Conservation (phyloP, 2,888 invertebrate species). For the Ophioninae sp. region DNA sequence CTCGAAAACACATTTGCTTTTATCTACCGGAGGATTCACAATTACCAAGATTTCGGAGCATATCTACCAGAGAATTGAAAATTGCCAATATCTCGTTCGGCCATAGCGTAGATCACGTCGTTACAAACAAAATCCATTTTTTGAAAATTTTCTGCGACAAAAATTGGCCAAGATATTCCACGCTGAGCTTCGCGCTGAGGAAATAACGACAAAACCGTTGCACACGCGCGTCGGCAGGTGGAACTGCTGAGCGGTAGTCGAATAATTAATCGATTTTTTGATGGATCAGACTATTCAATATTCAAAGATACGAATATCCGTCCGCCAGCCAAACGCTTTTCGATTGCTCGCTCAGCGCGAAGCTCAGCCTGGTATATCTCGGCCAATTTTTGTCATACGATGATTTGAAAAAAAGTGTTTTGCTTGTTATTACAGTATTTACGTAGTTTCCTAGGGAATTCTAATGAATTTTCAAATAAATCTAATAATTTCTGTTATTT, state of each 20-base stretch:
- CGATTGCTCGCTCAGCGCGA: neutral
- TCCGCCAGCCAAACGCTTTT: neutral
- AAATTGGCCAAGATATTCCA: neutral
- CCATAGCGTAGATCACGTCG: neutral
- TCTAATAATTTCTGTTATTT: too few species aligned
- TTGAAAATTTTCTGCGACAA: neutral
- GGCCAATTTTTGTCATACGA: neutral
- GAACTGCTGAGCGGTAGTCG: too few species aligned
- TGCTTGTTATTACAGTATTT: neutral
- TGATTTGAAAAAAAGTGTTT: neutral
- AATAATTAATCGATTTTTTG: too few species aligned
- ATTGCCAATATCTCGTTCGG: neutral
- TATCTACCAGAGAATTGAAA: neutral
- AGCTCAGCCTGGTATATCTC: neutral
- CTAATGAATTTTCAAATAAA: too few species aligned
- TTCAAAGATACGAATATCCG: too few species aligned
- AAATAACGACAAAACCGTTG: neutral
- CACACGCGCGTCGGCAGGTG: too few species aligned
- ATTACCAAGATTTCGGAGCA: neutral
- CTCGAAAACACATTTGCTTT: conserved; percentile 3
- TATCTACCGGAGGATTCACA: neutral
- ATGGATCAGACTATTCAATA: too few species aligned
- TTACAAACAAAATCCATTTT: neutral
- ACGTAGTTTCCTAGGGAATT: too few species aligned
- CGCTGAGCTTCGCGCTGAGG: neutral